Base-by-base conservation (phyloP, 2,888 invertebrate species). In the Drosophila planitibia region DNA sequence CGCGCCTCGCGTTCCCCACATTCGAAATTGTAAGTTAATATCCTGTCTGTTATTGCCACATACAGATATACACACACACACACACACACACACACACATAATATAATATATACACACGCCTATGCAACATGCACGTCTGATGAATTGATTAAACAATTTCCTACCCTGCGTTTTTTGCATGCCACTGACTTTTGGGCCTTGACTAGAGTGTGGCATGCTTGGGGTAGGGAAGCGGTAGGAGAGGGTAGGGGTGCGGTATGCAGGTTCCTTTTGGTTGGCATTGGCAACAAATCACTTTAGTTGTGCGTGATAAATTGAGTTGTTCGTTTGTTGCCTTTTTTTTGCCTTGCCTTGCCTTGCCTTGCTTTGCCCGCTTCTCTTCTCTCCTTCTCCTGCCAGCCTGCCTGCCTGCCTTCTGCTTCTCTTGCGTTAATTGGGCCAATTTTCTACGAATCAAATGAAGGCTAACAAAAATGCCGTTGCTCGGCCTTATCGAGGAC, bases 221-320 rank as follows among this genome's bases (percentile, higher is more conserved):
- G 49, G 35, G 16, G 25, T n/a, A 25, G 25, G 49, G 51, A 30
- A 30, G 22, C 22, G 22, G 33, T 0, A 28, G 16, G 16, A 44
- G 54, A 33, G 22, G n/a, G 19, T 4, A 1, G 22, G 28, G 33
- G 53, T 44, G 54, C 30, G 9, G 30, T 12, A 37, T 28, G 52
- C 51, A 32, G 30, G 52, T 25, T 57, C 10, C 54, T 53, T 65
- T 61, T 64, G 74, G 91, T 89, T 91, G 91, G 90, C 88, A 89
- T 88, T 91, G 88, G 91, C 88, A 89, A 89, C 88, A 89, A 89
- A 89, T 89, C 88, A 89, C 87, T 89, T 89, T 91, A 89, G 88
- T 89, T 88, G 90, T 91, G 88, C 88, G 91, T 89, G 88, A 91
- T 89, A 89, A 91, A 89, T 91, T 89, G 90, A 91, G 90, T 89